Evolutionary conservation across 2,797 vertebrate genomes (phyloP).

Genomic region (Xenops minutus): DNA sequence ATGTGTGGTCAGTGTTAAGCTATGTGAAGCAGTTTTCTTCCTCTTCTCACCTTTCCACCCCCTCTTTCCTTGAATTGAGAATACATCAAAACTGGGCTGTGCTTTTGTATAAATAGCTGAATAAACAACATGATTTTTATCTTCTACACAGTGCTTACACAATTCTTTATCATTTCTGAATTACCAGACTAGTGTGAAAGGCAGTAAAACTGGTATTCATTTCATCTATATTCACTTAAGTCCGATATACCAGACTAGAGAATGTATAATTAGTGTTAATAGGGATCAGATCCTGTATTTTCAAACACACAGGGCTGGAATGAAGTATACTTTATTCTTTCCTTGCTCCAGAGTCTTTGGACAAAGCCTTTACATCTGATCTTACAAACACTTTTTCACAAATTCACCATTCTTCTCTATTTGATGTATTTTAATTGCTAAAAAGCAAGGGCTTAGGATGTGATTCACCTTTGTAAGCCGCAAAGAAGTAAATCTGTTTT

Average conservation of each 20-base stretch:
- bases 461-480: background rate
- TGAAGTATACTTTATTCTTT: background rate
- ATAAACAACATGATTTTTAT: background rate
- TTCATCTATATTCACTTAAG: background rate
- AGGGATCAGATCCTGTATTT: background rate
- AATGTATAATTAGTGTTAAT: background rate
- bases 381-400: background rate
- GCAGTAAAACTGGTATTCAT: background rate
- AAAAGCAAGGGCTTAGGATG: background rate
- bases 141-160: background rate
- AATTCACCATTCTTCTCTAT: background rate
- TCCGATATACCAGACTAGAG: background rate
- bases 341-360: background rate
- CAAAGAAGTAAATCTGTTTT: background rate
- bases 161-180: background rate
- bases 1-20: slow-evolving; percentile 21
- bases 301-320: background rate
- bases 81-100: background rate
- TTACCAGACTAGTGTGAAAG: background rate
- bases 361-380: background rate
- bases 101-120: background rate
- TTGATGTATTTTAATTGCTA: background rate
- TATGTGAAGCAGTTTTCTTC: slow-evolving; percentile 20
- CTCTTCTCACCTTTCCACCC: slow-evolving; percentile 7
- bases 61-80: slow-evolving; percentile 13